These are phyloP conservation scores for Lophius americanus DNA, from an alignment of 2,797 vertebrate genomes.

Conservation along the genomic window DNA sequence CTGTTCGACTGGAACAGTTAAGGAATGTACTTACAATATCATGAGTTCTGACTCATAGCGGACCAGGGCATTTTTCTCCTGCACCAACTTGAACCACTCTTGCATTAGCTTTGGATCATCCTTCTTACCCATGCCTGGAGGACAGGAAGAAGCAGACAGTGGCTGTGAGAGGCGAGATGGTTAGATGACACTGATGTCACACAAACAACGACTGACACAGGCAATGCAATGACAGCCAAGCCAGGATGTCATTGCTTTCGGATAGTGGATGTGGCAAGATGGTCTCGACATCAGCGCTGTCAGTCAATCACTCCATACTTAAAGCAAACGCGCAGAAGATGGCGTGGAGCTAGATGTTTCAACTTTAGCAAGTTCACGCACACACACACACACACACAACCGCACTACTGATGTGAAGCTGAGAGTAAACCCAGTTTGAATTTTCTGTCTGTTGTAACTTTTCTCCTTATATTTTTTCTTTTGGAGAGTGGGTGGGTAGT, in stretches of 20 bases:
- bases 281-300: conserved; percentile 38
- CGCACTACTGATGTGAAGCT: conserved; percentile 38
- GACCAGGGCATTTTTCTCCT: conserved; percentile 98
- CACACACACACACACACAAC: conserved; percentile 25
- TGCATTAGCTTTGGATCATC: conserved; percentile 99
- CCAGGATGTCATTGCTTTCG: conserved; percentile 73
- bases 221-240: conserved; percentile 80
- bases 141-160: conserved; percentile 39
- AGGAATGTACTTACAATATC: conserved; percentile 93
- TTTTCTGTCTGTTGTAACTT: conserved; percentile 38
- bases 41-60: conserved; percentile 99
- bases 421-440: conserved; percentile 68
- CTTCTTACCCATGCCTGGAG: conserved; percentile 98
- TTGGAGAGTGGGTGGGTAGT: neutral
- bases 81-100: conserved; percentile 98
- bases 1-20: neutral
- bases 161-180: conserved; percentile 16
- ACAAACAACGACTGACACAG: conserved; percentile 61
- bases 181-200: conserved; percentile 19
- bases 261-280: conserved; percentile 59
- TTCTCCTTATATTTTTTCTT: conserved; percentile 26
- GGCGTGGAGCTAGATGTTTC: conserved; percentile 67
- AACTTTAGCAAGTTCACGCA: conserved; percentile 35
- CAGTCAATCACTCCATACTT: conserved; percentile 40
- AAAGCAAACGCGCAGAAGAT: conserved; percentile 58